Percentiles rank a stretch among this genome's conserved stretches.
phyloP scores from a whole-genome alignment of 2,113 vertebrate genomes.

The Cyprinodon brontotheroides region DNA sequence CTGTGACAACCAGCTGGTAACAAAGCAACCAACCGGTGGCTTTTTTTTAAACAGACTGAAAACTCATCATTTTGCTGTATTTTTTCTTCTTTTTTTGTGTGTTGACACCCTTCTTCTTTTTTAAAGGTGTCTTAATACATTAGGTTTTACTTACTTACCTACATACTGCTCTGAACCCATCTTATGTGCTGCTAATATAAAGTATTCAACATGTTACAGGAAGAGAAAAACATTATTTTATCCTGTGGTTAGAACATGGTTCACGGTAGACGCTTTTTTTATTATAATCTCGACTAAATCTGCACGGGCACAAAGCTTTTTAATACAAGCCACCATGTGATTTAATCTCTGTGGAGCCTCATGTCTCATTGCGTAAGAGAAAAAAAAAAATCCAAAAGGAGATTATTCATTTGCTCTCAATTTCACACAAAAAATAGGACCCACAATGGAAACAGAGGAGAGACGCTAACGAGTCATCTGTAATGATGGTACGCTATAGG shows the following conservation, averaged over 20 bases:
- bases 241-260: neutral
- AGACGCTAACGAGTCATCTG: neutral
- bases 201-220: neutral
- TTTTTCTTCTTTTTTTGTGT: too few relatives aligned
- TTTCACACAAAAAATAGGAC: neutral
- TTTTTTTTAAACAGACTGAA: too few relatives aligned
- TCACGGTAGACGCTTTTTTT: constrained; percentile 41
- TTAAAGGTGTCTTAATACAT: too few relatives aligned
- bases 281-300: constrained; percentile 64
- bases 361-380: constrained; percentile 61
- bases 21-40: too few relatives aligned
- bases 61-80: too few relatives aligned
- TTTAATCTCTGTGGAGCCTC: constrained; percentile 62
- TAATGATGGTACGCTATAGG: too few relatives aligned
- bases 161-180: too few relatives aligned
- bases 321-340: constrained; percentile 43
- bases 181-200: neutral
- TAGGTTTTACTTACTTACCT: too few relatives aligned
- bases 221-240: neutral
- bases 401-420: constrained; percentile 11
- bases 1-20: too few relatives aligned
- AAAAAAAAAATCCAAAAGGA: constrained; percentile 26
- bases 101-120: too few relatives aligned
- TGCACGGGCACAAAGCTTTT: constrained; percentile 48
- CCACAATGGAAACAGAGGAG: neutral